Evolutionary conservation across 2,113 vertebrate species (phyloP).

Genomic region (Calidris pugnax): DNA sequence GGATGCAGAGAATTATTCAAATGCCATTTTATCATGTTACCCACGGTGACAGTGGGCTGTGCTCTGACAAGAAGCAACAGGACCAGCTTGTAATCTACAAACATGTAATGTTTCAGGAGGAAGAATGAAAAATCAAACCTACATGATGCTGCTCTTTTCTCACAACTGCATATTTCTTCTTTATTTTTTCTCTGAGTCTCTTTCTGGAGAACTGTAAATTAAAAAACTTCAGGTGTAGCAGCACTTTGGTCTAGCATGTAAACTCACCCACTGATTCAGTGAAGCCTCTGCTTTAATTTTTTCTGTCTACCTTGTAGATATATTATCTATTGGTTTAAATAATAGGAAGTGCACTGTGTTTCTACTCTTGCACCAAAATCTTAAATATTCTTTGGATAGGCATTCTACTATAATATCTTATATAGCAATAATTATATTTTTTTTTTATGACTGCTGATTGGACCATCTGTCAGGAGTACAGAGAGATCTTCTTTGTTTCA

Average conservation of each 20-base stretch:
- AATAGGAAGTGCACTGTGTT: neutral
- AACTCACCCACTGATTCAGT: neutral
- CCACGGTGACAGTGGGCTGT: neutral
- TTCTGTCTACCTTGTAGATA: neutral
- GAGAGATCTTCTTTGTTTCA: neutral
- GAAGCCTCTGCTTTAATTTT: neutral
- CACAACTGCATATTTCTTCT: neutral
- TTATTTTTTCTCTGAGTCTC: neutral
- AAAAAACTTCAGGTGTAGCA: neutral
- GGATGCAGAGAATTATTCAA: neutral
- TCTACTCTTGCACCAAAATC: neutral
- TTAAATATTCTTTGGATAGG: neutral
- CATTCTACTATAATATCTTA: neutral
- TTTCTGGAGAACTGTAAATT: neutral
- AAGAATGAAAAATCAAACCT: neutral
- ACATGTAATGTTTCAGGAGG: fast-evolving
- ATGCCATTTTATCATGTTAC: neutral
- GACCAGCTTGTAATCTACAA: neutral
- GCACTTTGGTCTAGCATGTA: neutral
- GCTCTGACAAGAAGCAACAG: neutral
- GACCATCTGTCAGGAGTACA: neutral
- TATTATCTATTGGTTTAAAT: neutral
- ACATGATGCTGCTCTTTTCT: neutral
- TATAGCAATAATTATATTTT: neutral
- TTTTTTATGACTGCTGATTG: neutral